These are phyloP conservation scores for Chlamydotis undulata DNA, from an alignment of 2,113 vertebrate species.

Conservation along the genomic window DNA sequence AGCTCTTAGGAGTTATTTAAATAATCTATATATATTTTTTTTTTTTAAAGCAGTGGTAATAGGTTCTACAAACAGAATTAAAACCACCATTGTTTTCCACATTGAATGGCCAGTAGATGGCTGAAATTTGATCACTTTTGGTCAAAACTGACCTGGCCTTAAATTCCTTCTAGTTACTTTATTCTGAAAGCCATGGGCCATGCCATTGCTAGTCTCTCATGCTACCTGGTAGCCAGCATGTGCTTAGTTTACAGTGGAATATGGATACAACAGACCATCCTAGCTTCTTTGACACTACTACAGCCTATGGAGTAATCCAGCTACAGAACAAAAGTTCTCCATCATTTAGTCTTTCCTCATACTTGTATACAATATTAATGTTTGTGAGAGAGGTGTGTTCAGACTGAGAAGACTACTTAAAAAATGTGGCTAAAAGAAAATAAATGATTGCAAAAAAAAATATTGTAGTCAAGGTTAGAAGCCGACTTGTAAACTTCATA, in stretches of 20 bases:
- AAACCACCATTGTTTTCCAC: rapidly evolving
- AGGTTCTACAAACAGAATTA: not conserved
- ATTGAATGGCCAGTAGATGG: not conserved
- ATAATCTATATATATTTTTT: not conserved
- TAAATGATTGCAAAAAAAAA: not conserved
- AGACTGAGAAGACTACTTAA: not conserved
- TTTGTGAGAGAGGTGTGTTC: not conserved
- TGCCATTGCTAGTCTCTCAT: not conserved
- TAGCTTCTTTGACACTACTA: not conserved
- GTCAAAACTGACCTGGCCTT: not conserved
- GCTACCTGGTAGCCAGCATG: not conserved
- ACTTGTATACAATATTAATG: not conserved
- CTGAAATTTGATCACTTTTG: not conserved
- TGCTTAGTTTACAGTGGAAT: not conserved
- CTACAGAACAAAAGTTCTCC: not conserved
- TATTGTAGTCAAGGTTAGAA: not conserved
- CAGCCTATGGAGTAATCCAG: not conserved
- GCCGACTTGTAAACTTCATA: not conserved
- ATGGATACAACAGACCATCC: not conserved
- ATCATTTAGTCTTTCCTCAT: not conserved
- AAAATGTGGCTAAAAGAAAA: not conserved
- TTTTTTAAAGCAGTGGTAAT: not conserved
- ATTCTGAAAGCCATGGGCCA: not conserved
- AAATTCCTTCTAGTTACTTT: not conserved
- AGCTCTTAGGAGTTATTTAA: not conserved